A percentile compares a stretch with the other conserved stretches of the same genome.
phyloP scores from a whole-genome alignment of 2,888 invertebrate species.

The Perdita meconis region DNA sequence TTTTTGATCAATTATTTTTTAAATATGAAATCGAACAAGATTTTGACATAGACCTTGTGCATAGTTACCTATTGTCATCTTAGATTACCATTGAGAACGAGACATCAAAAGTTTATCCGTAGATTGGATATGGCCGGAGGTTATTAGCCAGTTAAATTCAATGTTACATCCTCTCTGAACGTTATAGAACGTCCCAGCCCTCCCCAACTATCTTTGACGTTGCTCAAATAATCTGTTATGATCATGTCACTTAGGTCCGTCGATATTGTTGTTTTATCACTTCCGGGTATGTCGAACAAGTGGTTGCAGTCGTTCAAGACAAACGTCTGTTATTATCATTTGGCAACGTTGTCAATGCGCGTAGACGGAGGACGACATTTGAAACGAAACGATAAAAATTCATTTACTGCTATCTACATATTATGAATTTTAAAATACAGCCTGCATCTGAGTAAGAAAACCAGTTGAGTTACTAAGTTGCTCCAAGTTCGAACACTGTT shows the following conservation, averaged over 20 bases:
- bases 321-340: neutral
- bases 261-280: slow-evolving; percentile 56
- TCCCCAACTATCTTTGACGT: slow-evolving; percentile 80
- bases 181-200: slow-evolving; percentile 65
- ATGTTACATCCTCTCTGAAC: slow-evolving; percentile 78
- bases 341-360: neutral
- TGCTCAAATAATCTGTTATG: slow-evolving; percentile 59
- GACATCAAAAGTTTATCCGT: slow-evolving; percentile 41
- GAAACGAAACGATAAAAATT: too few relatives aligned
- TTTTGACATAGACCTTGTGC: neutral
- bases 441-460: neutral
- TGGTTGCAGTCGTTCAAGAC: too few relatives aligned
- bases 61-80: neutral
- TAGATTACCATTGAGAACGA: slow-evolving; percentile 1
- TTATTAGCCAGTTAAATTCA: slow-evolving; percentile 83
- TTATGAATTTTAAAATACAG: too few relatives aligned
- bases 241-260: slow-evolving; percentile 42
- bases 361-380: too few relatives aligned
- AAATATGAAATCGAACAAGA: neutral
- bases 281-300: slow-evolving; percentile 30
- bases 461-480: neutral
- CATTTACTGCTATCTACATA: too few relatives aligned
- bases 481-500: neutral
- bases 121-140: slow-evolving; percentile 70
- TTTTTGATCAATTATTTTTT: neutral